Percentiles rank a stretch among this genome's conserved stretches.
Evolutionary conservation across 2,113 vertebrate genomes (phyloP).

Genomic region (Alaudala cheleensis): DNA sequence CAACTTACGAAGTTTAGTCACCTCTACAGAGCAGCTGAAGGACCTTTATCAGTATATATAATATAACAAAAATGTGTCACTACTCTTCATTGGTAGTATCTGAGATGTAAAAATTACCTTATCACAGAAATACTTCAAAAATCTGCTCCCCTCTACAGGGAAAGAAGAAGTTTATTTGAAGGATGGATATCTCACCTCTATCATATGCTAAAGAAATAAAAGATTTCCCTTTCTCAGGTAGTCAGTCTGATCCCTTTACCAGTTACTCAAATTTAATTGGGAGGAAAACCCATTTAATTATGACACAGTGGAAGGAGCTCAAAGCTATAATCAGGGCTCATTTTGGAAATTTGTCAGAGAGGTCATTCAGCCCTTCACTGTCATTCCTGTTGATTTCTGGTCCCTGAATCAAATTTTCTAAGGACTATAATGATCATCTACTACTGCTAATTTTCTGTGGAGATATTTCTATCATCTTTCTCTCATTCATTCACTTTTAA

Average conservation of each 20-base stretch:
- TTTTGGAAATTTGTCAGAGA: slow-evolving; percentile 3
- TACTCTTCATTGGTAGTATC: not conserved
- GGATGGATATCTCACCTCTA: not conserved
- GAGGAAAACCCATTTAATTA: slow-evolving; percentile 3
- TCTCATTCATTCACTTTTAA: not conserved
- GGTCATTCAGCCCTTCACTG: not conserved
- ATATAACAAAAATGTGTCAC: not conserved
- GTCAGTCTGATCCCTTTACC: not conserved
- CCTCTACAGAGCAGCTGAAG: not conserved
- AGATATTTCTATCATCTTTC: not conserved
- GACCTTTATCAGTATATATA: not conserved
- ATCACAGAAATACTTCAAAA: not conserved
- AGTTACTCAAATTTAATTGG: not conserved
- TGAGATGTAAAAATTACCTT: not conserved
- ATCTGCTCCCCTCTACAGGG: not conserved
- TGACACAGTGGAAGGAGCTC: not conserved
- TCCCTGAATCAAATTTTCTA: not conserved
- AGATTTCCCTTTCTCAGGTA: not conserved
- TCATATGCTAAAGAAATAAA: not conserved
- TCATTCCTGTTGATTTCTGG: not conserved
- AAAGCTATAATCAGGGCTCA: not conserved
- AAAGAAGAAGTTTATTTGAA: not conserved
- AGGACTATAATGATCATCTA: not conserved
- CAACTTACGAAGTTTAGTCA: not conserved
- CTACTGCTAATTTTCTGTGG: not conserved